Evolutionary conservation across 2,888 invertebrate genomes (phyloP), one percentile per base, ranked within the genome.

Genomic region (Poecilobothrus nobilitatus): DNA sequence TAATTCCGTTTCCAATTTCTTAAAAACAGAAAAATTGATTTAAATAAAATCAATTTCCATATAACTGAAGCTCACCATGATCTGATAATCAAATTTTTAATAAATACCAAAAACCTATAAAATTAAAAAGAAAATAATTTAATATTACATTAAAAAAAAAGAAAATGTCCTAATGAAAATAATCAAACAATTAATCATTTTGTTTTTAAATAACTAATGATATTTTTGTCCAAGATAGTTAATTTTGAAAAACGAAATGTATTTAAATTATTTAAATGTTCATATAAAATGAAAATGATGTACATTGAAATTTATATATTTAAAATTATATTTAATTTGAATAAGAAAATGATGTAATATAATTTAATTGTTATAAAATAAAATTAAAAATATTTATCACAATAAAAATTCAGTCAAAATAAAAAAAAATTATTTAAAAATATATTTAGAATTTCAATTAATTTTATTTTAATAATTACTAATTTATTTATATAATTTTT

Each of bases 311-410:
- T 53, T 53, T 53, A 53, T 53, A 53, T 53, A 18, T 53, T 18
- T 53, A 53, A 27, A 27, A 27, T 27, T 18, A 53, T 53, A 53
- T 53, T 53, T 53, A 53, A 2, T 18, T 37, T 10, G 7, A 37
- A 37, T 37, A 37, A 37, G 37, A 8, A 41, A n/a, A 53, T 53
- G 18, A 53, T 53, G 53, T 53, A n/a, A n/a, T n/a, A 53, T 18
- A 53, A 53, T 53, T 53, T 53, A 53, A 53, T 53, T 18, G 53
- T 53, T 53, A 41, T 41, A 53, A 53, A 53, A 53, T 53, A 53
- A 53, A 37, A 44, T 15, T 6, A 44, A 44, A 44, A 44, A 9
- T 44, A 44, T 53, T 53, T 53, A 53, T 53, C 53, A 53, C 53
- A 53, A 15, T 18, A 53, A 53, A 53, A 53, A 15, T 18, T 18